phyloP scores from a whole-genome alignment of 2,797 vertebrate species.

The Danio choprae region DNA sequence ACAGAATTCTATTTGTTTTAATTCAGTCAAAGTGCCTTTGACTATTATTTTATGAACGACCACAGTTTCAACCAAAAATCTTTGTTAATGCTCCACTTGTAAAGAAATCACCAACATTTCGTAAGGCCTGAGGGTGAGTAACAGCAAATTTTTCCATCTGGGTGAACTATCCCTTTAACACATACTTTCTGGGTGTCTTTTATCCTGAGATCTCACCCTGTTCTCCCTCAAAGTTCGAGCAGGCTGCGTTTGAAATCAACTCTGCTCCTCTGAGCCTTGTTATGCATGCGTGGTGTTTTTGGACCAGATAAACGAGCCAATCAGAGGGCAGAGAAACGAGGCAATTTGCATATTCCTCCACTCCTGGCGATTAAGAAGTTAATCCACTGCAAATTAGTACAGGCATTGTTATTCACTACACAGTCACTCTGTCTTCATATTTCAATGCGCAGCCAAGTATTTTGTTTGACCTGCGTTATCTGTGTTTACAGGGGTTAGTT shows the following conservation, averaged over 20 bases:
- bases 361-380: slow-evolving; percentile 77
- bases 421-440: slow-evolving; percentile 60
- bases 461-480: slow-evolving; percentile 76
- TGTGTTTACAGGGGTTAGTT: slow-evolving; percentile 68
- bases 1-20: no score
- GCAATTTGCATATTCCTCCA: slow-evolving; percentile 74
- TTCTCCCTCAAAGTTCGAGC: slow-evolving; percentile 16
- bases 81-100: no score
- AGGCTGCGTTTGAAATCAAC: slow-evolving; percentile 47
- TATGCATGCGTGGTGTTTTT: slow-evolving; percentile 53
- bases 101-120: neutral
- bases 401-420: slow-evolving; percentile 77
- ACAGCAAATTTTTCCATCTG: neutral
- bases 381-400: slow-evolving; percentile 77
- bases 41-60: no score
- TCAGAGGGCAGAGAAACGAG: slow-evolving; percentile 72
- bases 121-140: neutral
- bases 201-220: slow-evolving; percentile 8
- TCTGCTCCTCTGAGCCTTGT: slow-evolving; percentile 54
- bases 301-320: slow-evolving; percentile 69
- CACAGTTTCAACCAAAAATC: no score
- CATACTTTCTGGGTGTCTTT: neutral
- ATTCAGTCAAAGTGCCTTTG: no score
- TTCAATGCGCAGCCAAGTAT: slow-evolving; percentile 63
- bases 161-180: neutral